Evolutionary conservation across 2,888 invertebrate genomes (phyloP).

Genomic region (Listrodromus nycthemerus): DNA sequence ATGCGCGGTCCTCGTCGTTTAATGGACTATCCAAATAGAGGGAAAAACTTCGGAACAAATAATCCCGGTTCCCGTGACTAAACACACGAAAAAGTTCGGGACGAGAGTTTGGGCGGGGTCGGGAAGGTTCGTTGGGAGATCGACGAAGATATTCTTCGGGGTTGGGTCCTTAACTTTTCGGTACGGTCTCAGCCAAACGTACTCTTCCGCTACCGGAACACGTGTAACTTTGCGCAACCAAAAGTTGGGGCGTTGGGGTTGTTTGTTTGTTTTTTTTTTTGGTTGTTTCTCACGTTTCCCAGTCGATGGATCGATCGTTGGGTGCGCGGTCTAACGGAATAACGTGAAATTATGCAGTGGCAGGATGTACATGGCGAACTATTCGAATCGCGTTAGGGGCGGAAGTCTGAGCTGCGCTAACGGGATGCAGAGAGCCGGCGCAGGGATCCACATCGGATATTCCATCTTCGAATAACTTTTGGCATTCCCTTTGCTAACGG

Average conservation of each 20-base stretch:
- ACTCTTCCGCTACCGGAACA: conserved; percentile 9
- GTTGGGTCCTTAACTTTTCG: conserved; percentile 28
- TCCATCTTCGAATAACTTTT: conserved; percentile 65
- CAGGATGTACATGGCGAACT: conserved; percentile 52
- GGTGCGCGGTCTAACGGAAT: background rate
- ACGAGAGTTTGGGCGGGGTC: too few species aligned
- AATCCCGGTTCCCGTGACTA: conserved; percentile 34
- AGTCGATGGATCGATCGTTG: conserved; percentile 23
- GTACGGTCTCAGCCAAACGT: conserved; percentile 6
- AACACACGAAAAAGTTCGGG: conserved; percentile 37
- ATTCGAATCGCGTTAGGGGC: conserved; percentile 51
- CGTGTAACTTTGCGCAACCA: conserved; percentile 16
- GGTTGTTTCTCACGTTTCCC: background rate
- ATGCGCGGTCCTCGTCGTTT: conserved; percentile 12
- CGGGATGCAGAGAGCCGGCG: conserved; percentile 45
- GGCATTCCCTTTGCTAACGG: conserved; percentile 37
- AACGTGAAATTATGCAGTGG: background rate
- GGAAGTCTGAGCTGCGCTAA: conserved; percentile 37
- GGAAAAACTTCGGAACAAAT: conserved; percentile 45
- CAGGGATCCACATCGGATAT: conserved; percentile 55
- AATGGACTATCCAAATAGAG: conserved; percentile 43
- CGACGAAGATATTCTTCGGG: conserved; percentile 33
- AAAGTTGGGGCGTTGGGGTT: background rate
- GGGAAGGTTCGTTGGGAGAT: conserved; percentile 7
- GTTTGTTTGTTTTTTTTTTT: background rate